Conservation (phyloP, 2,888 invertebrate genomes). For the Drosophila affinis region DNA sequence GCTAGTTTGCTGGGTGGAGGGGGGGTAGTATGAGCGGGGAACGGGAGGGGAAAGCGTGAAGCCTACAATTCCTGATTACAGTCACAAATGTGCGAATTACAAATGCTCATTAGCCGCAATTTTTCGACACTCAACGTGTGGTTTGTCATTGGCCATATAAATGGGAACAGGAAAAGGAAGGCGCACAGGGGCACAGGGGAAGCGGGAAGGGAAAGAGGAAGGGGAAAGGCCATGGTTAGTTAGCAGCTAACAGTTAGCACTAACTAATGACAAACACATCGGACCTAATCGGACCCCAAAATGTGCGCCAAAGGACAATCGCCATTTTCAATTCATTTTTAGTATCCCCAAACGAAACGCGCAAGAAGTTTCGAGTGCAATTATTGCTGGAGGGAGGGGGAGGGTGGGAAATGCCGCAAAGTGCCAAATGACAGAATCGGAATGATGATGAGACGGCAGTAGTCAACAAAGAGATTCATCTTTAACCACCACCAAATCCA, state of each 20-base stretch:
- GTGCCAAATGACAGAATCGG: conserved; percentile 44
- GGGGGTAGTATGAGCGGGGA: conserved; percentile 6
- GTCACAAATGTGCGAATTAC: conserved; percentile 70
- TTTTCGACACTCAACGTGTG: conserved; percentile 63
- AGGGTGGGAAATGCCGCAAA: conserved; percentile 66
- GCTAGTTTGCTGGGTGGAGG: conserved; percentile 23
- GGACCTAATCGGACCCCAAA: conserved; percentile 40
- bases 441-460: conserved; percentile 53
- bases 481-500: conserved; percentile 57
- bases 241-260: conserved; percentile 42
- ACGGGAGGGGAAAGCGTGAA: conserved; percentile 4
- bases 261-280: conserved; percentile 64
- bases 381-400: conserved; percentile 46
- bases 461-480: conserved; percentile 67
- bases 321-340: conserved; percentile 69
- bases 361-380: conserved; percentile 54
- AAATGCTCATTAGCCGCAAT: conserved; percentile 75
- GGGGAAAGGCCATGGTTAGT: conserved; percentile 50
- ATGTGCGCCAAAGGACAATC: conserved; percentile 9
- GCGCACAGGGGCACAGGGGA: background rate
- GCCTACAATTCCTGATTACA: conserved; percentile 49
- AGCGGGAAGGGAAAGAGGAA: background rate
- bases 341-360: conserved; percentile 69
- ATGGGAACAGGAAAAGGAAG: conserved; percentile 8
- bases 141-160: conserved; percentile 68